phyloP scores from a whole-genome alignment of 2,113 vertebrate species.

The Rissa tridactyla region DNA sequence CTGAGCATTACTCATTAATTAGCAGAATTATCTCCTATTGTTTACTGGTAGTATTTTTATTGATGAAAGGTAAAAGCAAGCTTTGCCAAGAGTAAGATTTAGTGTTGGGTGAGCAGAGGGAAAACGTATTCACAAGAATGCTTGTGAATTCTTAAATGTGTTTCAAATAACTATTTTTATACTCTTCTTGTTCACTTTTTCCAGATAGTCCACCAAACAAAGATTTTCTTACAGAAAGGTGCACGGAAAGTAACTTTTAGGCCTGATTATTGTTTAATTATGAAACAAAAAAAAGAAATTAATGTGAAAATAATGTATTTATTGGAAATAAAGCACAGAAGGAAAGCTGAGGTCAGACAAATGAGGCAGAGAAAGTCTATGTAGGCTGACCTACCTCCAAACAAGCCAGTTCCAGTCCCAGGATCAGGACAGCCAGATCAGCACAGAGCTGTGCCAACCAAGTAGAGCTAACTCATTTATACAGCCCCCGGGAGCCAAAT shows the following conservation, averaged over 20 bases:
- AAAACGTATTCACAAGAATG: background rate
- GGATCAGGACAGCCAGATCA: slow-evolving; percentile 26
- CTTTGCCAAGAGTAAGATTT: background rate
- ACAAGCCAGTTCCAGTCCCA: background rate
- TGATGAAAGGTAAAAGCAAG: background rate
- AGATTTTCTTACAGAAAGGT: background rate
- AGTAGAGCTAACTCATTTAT: slow-evolving; percentile 38
- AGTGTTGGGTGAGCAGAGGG: background rate
- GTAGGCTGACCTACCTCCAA: background rate
- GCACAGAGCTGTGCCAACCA: background rate
- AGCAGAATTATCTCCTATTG: background rate
- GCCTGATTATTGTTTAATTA: background rate
- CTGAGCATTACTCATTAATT: background rate
- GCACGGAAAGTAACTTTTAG: background rate
- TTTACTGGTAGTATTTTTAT: background rate
- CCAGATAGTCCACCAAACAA: background rate
- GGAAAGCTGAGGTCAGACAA: background rate
- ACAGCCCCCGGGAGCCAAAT: background rate
- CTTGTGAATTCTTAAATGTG: background rate
- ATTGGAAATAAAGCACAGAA: background rate
- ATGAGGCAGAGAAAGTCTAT: background rate
- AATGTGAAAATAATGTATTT: background rate
- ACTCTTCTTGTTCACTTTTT: background rate
- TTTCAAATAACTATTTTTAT: background rate
- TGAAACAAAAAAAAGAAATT: background rate